Base-by-base conservation (phyloP, 2,797 vertebrate genomes). In the Champsocephalus esox region DNA sequence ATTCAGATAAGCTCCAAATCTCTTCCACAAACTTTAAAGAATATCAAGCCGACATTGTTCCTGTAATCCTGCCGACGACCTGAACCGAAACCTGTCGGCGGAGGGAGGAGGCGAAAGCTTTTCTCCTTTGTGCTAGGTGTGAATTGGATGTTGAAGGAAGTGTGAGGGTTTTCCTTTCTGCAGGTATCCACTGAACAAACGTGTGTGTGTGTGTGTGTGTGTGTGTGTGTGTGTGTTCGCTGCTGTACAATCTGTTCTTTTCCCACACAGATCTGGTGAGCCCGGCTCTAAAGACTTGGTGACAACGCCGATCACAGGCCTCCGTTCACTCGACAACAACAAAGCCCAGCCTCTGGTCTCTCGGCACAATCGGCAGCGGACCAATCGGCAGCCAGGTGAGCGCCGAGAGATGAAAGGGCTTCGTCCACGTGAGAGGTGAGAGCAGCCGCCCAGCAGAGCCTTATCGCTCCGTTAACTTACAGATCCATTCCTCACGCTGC, bases 251-350 rank as follows among this genome's bases (percentile, higher is more conserved):
- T 70, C 76, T 69, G 66, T 80, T 83, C 83, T 89, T 92, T 94
- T 93, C 94, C 94, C 93, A 94, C 93, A 92, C 92, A 88, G 91
- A 93, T 93, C 92, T 91, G 83, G 88, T 94, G 87, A 70, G 82
- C 81, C 82, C 1, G 17, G 48, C 85, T 89, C 88, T 90, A 92
- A 92, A 94, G 89, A 92, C 81, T 61, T 81, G 91, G 80, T 91
- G 92, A 93, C 88, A 92, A 89, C 89, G 88, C 89, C 90, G 83
- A 92, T 90, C 88, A 72, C 56, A 82, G 89, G 82, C 90, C 82
- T 87, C 87, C 85, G 83, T 92, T 93, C 91, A 92, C 90, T 93
- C 92, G 89, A 79, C 92, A 83, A 92, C 92, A 92, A 91, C 82
- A 87, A 88, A 80, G 79, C 69, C 80, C 66, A 38, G 34, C 34